phyloP scores from a whole-genome alignment of 2,113 vertebrate species.

The Nycticorax nycticorax region DNA sequence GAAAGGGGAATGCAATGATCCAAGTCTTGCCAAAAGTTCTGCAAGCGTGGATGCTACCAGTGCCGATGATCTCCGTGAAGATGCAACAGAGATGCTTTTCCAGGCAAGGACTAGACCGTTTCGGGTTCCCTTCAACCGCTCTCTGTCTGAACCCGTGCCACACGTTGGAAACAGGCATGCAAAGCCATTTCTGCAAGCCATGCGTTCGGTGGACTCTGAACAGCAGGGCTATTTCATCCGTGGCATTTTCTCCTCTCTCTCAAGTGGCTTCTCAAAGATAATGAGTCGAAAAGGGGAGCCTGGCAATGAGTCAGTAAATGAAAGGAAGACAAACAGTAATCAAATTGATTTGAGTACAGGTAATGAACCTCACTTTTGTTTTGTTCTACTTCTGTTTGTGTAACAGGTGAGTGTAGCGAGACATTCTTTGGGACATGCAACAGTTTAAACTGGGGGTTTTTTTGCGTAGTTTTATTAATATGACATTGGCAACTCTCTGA shows the following conservation, averaged over 20 bases:
- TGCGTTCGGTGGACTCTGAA: conserved; percentile 20
- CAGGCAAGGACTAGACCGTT: background rate
- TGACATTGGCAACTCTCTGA: background rate
- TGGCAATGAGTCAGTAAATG: conserved; percentile 1
- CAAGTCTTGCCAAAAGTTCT: background rate
- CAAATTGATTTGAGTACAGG: background rate
- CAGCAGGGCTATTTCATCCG: conserved; percentile 62
- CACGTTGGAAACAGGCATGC: background rate
- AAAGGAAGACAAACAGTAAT: background rate
- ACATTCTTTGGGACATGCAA: rapidly evolving
- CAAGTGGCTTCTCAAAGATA: conserved; percentile 72
- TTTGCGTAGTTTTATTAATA: background rate
- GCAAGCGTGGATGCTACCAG: background rate
- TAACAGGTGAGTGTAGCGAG: background rate
- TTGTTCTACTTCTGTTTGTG: background rate
- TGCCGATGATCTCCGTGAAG: background rate
- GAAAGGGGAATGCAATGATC: background rate
- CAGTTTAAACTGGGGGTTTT: background rate
- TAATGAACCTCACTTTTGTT: background rate
- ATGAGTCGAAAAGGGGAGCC: conserved; percentile 64
- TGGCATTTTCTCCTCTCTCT: conserved; percentile 75
- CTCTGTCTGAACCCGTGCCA: conserved; percentile 71
- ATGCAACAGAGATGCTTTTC: background rate
- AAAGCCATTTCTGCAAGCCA: background rate
- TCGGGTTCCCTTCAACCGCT: conserved; percentile 72